phyloP scores from a whole-genome alignment of 2,113 vertebrate genomes.

The sheep (Ovis aries) region ARS-UI_Ramb_v3.0 NC_056071.1:51151001-51151500 shows the following conservation, averaged over 20 bases:
- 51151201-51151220: background rate
- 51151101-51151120: background rate
- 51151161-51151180: background rate
- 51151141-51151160: background rate
- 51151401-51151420: too few species aligned
- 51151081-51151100: background rate
- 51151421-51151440: too few species aligned
- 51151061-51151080: background rate
- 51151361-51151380: too few species aligned
- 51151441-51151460: too few species aligned
- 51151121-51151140: background rate
- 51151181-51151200: background rate
- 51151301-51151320: too few species aligned
- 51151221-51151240: background rate
- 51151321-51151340: too few species aligned
- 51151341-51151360: too few species aligned
- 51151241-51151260: background rate
- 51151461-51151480: too few species aligned
- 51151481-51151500: too few species aligned
- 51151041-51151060: background rate
- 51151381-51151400: too few species aligned
- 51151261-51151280: background rate
- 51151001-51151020: accelerated
- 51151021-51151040: background rate
- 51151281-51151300: too few species aligned